phyloP scores from a whole-genome alignment of 2,888 invertebrate genomes.

The Junonia oenone region DNA sequence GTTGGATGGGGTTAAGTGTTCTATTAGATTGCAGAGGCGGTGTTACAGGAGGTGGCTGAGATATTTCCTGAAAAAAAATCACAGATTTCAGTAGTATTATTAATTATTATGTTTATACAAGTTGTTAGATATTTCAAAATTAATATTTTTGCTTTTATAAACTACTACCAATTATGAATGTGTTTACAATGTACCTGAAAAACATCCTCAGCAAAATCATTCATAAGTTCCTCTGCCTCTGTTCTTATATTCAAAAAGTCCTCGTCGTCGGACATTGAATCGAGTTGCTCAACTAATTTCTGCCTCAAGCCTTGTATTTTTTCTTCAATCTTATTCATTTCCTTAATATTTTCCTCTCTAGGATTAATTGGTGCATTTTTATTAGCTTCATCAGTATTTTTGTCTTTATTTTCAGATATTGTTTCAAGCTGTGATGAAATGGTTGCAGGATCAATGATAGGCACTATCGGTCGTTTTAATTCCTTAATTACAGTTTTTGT shows the following conservation, averaged over 20 bases:
- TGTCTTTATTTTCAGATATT: slow-evolving; percentile 28
- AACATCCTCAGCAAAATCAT: slow-evolving; percentile 73
- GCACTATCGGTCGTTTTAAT: slow-evolving; percentile 55
- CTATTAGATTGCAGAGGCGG: slow-evolving; percentile 39
- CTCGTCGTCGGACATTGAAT: slow-evolving; percentile 82
- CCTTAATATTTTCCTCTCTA: slow-evolving; percentile 58
- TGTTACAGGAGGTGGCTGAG: slow-evolving; percentile 45
- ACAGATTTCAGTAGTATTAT: too few relatives aligned
- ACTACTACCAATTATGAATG: too few relatives aligned
- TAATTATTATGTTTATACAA: too few relatives aligned
- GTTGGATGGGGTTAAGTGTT: slow-evolving; percentile 17
- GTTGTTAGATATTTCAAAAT: too few relatives aligned
- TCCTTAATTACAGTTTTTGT: slow-evolving; percentile 39
- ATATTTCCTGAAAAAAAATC: slow-evolving; percentile 67
- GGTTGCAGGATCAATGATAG: slow-evolving; percentile 67
- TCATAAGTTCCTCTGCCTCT: slow-evolving; percentile 79
- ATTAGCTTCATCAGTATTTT: slow-evolving; percentile 40
- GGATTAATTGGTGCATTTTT: slow-evolving; percentile 43
- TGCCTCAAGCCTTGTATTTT: slow-evolving; percentile 77
- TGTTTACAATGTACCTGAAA: too few relatives aligned
- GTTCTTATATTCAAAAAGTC: slow-evolving; percentile 83
- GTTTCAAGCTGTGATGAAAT: slow-evolving; percentile 44
- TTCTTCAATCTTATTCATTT: slow-evolving; percentile 78
- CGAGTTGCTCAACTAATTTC: slow-evolving; percentile 66
- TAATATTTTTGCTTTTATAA: too few relatives aligned